Base-by-base conservation (phyloP, 2,888 invertebrate genomes). In the Brenthis ino region DNA sequence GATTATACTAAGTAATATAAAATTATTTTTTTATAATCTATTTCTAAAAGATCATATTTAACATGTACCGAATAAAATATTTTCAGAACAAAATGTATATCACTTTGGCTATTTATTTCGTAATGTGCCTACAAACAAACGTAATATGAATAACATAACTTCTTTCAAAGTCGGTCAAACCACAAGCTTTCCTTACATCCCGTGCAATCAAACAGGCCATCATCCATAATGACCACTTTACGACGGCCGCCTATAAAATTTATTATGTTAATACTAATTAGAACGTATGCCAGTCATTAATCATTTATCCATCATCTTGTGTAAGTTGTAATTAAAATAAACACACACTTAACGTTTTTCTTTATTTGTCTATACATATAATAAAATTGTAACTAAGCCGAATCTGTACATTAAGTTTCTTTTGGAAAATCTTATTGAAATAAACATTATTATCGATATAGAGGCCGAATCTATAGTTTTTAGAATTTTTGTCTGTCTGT, bases 161-260 rank as follows among this genome's bases (percentile, higher is more conserved):
- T 50, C 16, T 20, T 16, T 16, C 51, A 53, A 54, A 63, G 43
- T 63, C 55, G 64, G 51, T 56, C 56, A 58, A 63, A 47, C 50
- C 43, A 6, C 43, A 48, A 48, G 37, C 37, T 28, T 66, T 66
- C 65, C 47, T 63, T 50, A 47, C 28, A 60, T 51, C 61, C 65
- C 51, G 64, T 56, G 76, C 75, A 80, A 82, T 82, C 80, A 80
- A 80, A 81, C 77, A 75, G 72, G 73, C 78, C 74, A 83, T 80
- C 79, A 69, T 72, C 74, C 73, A 74, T 81, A 82, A 84, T 82
- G 79, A 82, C 77, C 72, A 74, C 77, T 76, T 79, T 77, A 77
- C 77, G 77, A 77, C 68, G 63, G 71, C 66, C 73, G 71, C 72
- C 70, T 71, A 76, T 77, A 76, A 80, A 80, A 77, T 78, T 77